Evolutionary conservation across 2,888 invertebrate species (phyloP).

Genomic region (Volucella inanis): DNA sequence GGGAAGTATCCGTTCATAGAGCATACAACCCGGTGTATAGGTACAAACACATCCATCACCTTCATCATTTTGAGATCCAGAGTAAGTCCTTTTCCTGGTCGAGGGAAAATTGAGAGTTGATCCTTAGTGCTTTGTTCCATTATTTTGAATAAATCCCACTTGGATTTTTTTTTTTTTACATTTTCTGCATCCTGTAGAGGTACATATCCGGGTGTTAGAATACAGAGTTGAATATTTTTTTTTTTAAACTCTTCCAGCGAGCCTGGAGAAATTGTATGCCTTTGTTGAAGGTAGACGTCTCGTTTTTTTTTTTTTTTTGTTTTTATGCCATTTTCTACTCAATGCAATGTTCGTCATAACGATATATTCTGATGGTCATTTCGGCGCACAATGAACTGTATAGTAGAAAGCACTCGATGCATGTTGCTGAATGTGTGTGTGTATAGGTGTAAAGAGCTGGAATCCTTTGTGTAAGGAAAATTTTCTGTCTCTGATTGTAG

Average conservation of each 20-base stretch:
- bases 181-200: constrained; percentile 16
- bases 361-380: constrained; percentile 35
- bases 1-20: too few relatives aligned
- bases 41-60: too few relatives aligned
- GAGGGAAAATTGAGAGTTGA: constrained; percentile 20
- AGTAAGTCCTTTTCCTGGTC: constrained; percentile 2
- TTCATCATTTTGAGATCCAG: too few relatives aligned
- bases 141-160: constrained; percentile 10
- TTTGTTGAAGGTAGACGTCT: background rate
- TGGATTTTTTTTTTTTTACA: constrained; percentile 4
- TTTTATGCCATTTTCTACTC: background rate
- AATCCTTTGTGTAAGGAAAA: background rate
- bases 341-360: constrained; percentile 28
- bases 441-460: background rate
- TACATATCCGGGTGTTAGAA: constrained; percentile 2
- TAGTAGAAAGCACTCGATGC: background rate
- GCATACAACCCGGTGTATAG: too few relatives aligned
- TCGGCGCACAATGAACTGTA: constrained; percentile 33
- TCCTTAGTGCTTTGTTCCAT: constrained; percentile 9
- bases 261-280: constrained; percentile 4
- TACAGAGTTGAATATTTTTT: background rate
- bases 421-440: background rate
- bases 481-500: background rate
- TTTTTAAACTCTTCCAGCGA: background rate
- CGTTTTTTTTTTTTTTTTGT: background rate